Base-by-base conservation (phyloP, 2,797 vertebrate genomes). In the Holocentrus rufus region DNA sequence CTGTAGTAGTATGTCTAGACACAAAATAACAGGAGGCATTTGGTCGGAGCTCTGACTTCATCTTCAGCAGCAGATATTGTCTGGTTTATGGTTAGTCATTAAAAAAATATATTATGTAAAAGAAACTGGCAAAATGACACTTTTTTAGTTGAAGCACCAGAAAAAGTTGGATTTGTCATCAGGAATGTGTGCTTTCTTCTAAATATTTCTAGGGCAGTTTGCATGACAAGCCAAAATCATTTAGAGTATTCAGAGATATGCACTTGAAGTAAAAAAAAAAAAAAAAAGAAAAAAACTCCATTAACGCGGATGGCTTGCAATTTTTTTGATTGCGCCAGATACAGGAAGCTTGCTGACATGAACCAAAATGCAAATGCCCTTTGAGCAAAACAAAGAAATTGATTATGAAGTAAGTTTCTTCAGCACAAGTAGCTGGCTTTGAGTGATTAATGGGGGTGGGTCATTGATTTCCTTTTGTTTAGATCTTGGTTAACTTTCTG, bases 391-490 rank as follows among this genome's bases (percentile, higher is more conserved):
- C 94, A 95, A 95, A 95, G 94, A 94, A 88, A 95, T 93, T 95
- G 94, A 95, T 95, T 95, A 94, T 94, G 93, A 93, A 93, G 92
- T 93, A 94, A 95, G 94, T 95, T 95, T 93, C 92, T 92, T 90
- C 86, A 80, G 87, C 89, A 92, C 90, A 93, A 94, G 93, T 93
- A 94, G 93, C 90, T 65, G 82, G 82, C 87, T 91, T 90, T 91
- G 90, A 93, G 92, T 95, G 94, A 95, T 95, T 94, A 94, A 94
- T 92, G 90, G 90, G 87, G 88, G 88, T 83, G 88, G 91, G 92
- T 92, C 93, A 94, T 93, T 95, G 94, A 95, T 95, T 95, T 94
- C 84, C 92, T 90, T 94, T 95, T 95, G 93, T 95, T 94, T 91
- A 91, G 92, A 92, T 94, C 92, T 93, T 93, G 92, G 89, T 93